These are phyloP conservation scores for Unio pictorum DNA, from an alignment of 2,888 invertebrate species.

Conservation along the genomic window DNA sequence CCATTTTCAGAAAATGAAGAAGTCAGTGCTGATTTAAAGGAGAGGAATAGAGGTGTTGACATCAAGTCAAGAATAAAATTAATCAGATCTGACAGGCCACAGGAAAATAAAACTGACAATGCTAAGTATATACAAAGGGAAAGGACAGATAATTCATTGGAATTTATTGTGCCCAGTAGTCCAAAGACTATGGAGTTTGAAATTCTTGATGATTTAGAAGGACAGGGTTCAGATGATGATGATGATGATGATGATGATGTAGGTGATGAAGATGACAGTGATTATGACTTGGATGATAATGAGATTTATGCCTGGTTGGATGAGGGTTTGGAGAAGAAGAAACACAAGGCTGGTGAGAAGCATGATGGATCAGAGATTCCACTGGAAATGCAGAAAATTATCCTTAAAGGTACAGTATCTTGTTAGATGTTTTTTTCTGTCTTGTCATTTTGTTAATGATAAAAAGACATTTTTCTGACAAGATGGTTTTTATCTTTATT, in stretches of 20 bases:
- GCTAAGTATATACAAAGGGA: not conserved
- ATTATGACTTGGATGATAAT: constrained; percentile 51
- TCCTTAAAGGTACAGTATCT: constrained; percentile 49
- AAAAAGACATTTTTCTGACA: too few relatives aligned
- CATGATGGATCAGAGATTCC: constrained; percentile 15
- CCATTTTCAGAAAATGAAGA: constrained; percentile 1
- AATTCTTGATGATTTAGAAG: constrained; percentile 48
- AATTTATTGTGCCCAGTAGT: constrained; percentile 3
- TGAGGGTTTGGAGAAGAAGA: constrained; percentile 49
- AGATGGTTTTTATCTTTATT: too few relatives aligned
- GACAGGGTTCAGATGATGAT: constrained; percentile 11
- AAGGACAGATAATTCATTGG: constrained; percentile 1
- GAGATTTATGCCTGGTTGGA: constrained; percentile 59
- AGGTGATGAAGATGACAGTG: constrained; percentile 32
- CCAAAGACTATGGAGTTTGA: constrained; percentile 30
- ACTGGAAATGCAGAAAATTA: constrained; percentile 42
- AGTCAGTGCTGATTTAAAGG: constrained; percentile 1
- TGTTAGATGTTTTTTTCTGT: not conserved
- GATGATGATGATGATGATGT: constrained; percentile 29
- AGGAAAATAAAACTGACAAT: not conserved
- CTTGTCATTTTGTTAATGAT: too few relatives aligned
- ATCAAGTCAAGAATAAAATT: not conserved
- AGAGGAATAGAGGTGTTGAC: not conserved
- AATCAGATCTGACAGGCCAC: not conserved
- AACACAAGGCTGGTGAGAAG: constrained; percentile 14